Evolutionary conservation across 1,140 invertebrate species (phyloP), one percentile per base, ranked within the genome.

Genomic region (Trachymyrmex septentrionalis): DNA sequence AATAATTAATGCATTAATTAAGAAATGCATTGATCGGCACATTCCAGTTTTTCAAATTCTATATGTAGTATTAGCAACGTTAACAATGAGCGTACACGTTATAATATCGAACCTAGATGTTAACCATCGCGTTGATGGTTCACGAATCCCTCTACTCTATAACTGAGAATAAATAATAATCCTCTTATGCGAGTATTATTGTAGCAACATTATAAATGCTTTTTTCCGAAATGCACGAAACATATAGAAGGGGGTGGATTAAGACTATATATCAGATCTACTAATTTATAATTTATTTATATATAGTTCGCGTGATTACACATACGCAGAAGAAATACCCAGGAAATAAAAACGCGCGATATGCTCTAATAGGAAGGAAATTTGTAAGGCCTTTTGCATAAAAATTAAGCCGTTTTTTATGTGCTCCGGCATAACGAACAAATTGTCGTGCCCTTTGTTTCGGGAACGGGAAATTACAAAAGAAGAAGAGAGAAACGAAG

Each of bases 191-290:
- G 92, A 94, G 92, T 93, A 94, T 88, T 94, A 94, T 84, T 95
- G 91, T 95, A 93, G 93, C 92, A 85, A 88, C 77, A 88, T 91
- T 90, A 84, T 84, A 95, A 95, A 96, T 96, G 96, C 96, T 96
- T 95, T 96, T 67, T 94, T 73, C 93, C 96, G 96, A 96, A 96
- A 96, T 96, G 96, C 96, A 96, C 96, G 96, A 96, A 96, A 96
- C 96, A 95, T 96, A 96, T 96, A 96, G 96, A 96, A 96, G 96
- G 96, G 96, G 95, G 94, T 95, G 94, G 93, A 92, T 94, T 95
- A 95, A 94, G 93, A 84, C 80, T 82, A 81, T 81, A 81, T 84
- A 84, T 84, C 69, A 73, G 93, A 94, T 94, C 93, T 95, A 78
- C 94, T 95, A 94, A 94, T 95, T 94, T 95, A 95, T 90, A 87